Base-by-base conservation (phyloP, 2,888 invertebrate species). In the Volucella bombylans region DNA sequence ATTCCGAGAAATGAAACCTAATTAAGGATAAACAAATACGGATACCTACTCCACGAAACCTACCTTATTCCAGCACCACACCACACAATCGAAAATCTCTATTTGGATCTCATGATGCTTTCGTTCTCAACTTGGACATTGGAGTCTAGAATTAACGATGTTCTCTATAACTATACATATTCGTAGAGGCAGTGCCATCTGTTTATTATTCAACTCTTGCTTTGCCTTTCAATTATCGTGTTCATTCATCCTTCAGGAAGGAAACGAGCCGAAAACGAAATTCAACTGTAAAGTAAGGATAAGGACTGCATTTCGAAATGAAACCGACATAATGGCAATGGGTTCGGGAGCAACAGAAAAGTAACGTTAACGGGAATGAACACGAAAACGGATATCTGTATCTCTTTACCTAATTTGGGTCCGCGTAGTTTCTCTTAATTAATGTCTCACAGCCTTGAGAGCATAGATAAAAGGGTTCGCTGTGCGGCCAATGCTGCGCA, bases 361-460 rank as follows among this genome's bases (percentile, higher is more conserved):
- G 31, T 31, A 31, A 31, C 31, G 31, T 31, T 31, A 6, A 31
- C 6, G 31, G 31, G 31, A 31, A 31, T 31, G 31, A 31, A 31
- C 31, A 31, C 31, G 6, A 31, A 31, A 31, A 43, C 14, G 57
- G 67, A 68, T 72, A 61, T 77, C 72, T 73, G 59, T 72, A 82
- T 78, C 73, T 55, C 57, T 62, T 73, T 68, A 82, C 50, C 77
- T 82, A 72, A 76, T 82, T 71, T 71, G 65, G 59, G 71, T 71
- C 49, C 62, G 64, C 65, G 65, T 50, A 61, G 55, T 43, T 67
- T 61, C 64, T 69, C 73, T 59, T 79, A 79, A 83, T 79, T 83
- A 79, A 83, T 74, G 79, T 59, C 77, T 41, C 31, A 31, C 31
- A 4, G 31, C 15, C 47, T 8, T 11, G 2, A 15, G 45, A 38